Conservation (phyloP, 2,888 invertebrate genomes). For the Phymatocera aterrima region DNA sequence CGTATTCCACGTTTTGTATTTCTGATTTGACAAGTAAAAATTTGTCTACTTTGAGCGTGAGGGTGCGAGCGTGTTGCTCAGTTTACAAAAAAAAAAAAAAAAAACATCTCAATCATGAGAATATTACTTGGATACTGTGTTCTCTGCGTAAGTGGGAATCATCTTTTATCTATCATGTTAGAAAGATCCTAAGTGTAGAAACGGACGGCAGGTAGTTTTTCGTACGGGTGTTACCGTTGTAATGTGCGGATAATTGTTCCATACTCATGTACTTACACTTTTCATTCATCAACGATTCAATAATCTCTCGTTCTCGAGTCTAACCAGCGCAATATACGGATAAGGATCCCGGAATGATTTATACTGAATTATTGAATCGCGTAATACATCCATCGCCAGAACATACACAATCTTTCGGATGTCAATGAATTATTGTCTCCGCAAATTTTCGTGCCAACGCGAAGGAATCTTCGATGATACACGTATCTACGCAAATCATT, state of each 20-base stretch:
- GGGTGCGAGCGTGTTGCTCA: no score
- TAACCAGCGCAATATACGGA: no score
- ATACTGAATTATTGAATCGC: neutral
- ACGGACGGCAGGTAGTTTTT: neutral
- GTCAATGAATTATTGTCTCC: neutral
- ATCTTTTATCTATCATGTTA: neutral
- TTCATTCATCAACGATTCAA: neutral
- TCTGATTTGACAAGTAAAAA: neutral
- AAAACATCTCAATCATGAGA: constrained; percentile 52
- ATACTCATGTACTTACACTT: neutral
- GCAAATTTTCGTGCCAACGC: neutral
- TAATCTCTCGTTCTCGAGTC: neutral
- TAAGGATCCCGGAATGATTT: neutral
- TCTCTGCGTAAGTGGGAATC: constrained; percentile 60
- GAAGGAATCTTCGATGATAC: neutral
- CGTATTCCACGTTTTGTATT: neutral
- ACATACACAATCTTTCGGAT: neutral
- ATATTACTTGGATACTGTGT: constrained; percentile 52
- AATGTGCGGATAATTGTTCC: no score
- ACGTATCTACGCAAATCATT: neutral
- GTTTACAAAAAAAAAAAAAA: neutral
- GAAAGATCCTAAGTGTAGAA: neutral
- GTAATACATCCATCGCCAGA: neutral
- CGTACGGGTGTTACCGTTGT: neutral
- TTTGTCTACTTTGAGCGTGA: neutral